These are phyloP conservation scores for Lutraria rhynchaena DNA, from an alignment of 1,140 invertebrate species.

Conservation along the genomic window DNA sequence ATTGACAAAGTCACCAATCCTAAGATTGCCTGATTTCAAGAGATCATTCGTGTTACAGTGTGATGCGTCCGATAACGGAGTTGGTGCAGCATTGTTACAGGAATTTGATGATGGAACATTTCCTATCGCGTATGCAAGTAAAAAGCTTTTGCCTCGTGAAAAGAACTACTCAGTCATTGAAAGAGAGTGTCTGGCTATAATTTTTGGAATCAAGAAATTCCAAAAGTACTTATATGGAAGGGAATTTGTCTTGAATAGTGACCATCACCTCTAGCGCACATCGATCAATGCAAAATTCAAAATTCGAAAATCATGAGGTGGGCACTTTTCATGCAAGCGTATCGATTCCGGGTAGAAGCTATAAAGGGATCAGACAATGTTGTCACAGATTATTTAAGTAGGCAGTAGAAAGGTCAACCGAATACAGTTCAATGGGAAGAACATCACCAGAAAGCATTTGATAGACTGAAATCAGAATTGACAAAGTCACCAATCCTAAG, in stretches of 20 bases:
- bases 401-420: constrained; percentile 49
- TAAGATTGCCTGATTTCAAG: constrained; percentile 71
- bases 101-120: too few relatives aligned
- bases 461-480: constrained; percentile 42
- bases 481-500: constrained; percentile 58
- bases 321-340: too few relatives aligned
- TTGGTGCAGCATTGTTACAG: too few relatives aligned
- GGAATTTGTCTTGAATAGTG: constrained; percentile 52
- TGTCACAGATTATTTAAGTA: too few relatives aligned
- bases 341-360: too few relatives aligned
- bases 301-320: constrained; percentile 21
- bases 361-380: too few relatives aligned
- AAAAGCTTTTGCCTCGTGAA: too few relatives aligned
- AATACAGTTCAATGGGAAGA: constrained; percentile 9
- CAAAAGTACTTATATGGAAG: constrained; percentile 74
- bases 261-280: constrained; percentile 54
- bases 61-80: constrained; percentile 41
- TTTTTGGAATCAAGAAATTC: constrained; percentile 75
- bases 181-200: constrained; percentile 2
- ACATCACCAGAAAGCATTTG: constrained; percentile 26
- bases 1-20: constrained; percentile 61
- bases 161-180: constrained; percentile 12
- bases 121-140: too few relatives aligned
- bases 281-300: constrained; percentile 9
- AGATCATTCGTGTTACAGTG: constrained; percentile 69